Evolutionary conservation across 2,113 vertebrate species (phyloP).

Genomic region (Phyllostomus discolor): DNA sequence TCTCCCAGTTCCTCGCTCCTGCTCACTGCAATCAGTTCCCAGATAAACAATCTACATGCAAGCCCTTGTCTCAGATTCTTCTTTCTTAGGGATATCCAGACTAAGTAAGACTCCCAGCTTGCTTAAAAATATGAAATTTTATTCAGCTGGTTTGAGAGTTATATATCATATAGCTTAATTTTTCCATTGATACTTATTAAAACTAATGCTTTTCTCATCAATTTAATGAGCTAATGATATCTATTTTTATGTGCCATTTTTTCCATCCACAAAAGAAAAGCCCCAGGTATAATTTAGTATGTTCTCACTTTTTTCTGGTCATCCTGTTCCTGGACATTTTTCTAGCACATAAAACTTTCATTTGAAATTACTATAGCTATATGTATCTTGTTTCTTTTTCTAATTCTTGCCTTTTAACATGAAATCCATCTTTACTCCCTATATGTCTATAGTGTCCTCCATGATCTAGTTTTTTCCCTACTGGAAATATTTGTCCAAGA

Average conservation of each 20-base stretch:
- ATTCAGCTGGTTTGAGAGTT: not conserved
- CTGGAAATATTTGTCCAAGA: not conserved
- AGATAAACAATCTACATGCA: not conserved
- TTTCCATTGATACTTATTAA: not conserved
- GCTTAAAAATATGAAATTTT: not conserved
- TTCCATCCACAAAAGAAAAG: not conserved
- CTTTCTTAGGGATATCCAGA: not conserved
- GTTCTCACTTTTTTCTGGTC: not conserved
- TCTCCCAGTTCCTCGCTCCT: not conserved
- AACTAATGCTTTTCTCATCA: not conserved
- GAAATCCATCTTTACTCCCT: not conserved
- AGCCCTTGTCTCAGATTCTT: not conserved
- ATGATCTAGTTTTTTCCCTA: not conserved
- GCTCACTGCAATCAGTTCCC: not conserved
- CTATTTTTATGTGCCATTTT: not conserved
- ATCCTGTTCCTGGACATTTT: not conserved
- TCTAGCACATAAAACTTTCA: not conserved
- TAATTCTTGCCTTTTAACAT: not conserved
- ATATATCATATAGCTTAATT: not conserved
- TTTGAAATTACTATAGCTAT: not conserved
- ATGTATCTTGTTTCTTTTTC: not conserved
- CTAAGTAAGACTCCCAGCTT: not conserved
- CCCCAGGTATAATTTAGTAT: not conserved
- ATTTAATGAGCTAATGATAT: not conserved
- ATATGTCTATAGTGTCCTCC: not conserved